Evolutionary conservation across 2,797 vertebrate species (phyloP).

Genomic region (Saxicola maurus): DNA sequence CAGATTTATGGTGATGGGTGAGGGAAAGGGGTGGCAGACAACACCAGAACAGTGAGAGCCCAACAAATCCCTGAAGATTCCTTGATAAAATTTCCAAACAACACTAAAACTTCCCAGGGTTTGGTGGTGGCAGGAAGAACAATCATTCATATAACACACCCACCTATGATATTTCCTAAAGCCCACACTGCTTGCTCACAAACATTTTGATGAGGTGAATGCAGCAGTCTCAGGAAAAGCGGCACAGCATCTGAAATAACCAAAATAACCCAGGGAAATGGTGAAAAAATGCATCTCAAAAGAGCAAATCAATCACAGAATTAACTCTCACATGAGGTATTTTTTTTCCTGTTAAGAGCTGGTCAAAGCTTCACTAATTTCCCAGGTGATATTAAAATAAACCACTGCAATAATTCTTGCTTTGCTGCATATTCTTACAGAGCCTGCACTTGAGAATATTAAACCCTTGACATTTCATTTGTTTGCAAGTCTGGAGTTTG

Average conservation of each 20-base stretch:
- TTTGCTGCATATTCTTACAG: not conserved
- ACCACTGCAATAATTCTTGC: not conserved
- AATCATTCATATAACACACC: constrained; percentile 48
- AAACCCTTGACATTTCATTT: not conserved
- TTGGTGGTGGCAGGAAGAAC: not conserved
- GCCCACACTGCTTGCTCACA: constrained; percentile 99
- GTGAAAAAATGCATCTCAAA: not conserved
- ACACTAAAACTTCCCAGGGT: no score
- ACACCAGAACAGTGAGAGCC: rapidly evolving
- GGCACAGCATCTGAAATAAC: constrained; percentile 89
- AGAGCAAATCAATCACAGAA: not conserved
- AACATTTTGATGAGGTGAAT: constrained; percentile 97
- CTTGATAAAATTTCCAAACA: not conserved
- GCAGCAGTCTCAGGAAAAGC: constrained; percentile 92
- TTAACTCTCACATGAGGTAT: not conserved
- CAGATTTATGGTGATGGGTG: not conserved
- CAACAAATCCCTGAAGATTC: not conserved
- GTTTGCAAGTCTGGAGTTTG: not conserved
- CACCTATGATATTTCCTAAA: constrained; percentile 97
- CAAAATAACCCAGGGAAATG: not conserved
- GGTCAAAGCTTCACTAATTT: not conserved
- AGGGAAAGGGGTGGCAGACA: not conserved
- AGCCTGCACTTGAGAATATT: not conserved
- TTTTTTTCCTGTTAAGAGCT: not conserved
- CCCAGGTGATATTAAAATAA: not conserved